Percentiles rank a stretch among this genome's conserved stretches.
Conservation (phyloP, 37 sponge, comb jelly and placozoan genomes). For the Hormiphora californensis region DNA sequence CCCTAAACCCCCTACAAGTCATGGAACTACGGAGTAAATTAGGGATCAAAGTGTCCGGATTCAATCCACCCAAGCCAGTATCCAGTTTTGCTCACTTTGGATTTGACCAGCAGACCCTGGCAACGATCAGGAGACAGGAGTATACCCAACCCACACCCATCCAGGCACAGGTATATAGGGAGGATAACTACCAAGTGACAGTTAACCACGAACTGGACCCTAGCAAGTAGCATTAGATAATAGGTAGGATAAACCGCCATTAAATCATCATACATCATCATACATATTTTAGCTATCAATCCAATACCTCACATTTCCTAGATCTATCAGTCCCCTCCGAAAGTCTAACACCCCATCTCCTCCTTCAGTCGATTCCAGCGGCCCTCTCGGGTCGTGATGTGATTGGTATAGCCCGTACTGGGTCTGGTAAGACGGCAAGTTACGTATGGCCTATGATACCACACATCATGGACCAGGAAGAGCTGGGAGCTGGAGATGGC, state of each 20-base stretch:
- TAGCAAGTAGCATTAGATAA: too few relatives aligned
- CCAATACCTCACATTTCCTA: not conserved
- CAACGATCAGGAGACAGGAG: conserved; percentile 75
- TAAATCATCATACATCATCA: not conserved
- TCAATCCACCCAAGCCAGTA: conserved; percentile 70
- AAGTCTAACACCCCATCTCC: not conserved
- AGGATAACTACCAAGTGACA: too few relatives aligned
- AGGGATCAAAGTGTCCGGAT: conserved; percentile 78
- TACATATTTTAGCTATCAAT: not conserved
- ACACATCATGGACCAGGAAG: conserved; percentile 60
- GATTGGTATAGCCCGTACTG: conserved; percentile 94
- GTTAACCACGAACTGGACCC: too few relatives aligned
- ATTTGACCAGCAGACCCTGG: conserved; percentile 71
- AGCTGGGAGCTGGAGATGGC: conserved; percentile 86
- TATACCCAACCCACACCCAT: conserved; percentile 86
- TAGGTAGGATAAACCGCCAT: too few relatives aligned
- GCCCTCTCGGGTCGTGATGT: conserved; percentile 84
- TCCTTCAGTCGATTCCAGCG: conserved; percentile 59
- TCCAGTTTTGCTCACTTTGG: conserved; percentile 93
- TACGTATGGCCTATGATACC: conserved; percentile 65
- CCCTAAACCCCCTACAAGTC: conserved; percentile 59
- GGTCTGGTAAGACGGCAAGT: conserved; percentile 93
- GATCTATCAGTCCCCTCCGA: too few relatives aligned
- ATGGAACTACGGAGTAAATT: conserved; percentile 68
- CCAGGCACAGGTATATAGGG: conserved; percentile 90